Evolutionary conservation across 2,797 vertebrate genomes (phyloP).

Genomic region (Myioborus miniatus): DNA sequence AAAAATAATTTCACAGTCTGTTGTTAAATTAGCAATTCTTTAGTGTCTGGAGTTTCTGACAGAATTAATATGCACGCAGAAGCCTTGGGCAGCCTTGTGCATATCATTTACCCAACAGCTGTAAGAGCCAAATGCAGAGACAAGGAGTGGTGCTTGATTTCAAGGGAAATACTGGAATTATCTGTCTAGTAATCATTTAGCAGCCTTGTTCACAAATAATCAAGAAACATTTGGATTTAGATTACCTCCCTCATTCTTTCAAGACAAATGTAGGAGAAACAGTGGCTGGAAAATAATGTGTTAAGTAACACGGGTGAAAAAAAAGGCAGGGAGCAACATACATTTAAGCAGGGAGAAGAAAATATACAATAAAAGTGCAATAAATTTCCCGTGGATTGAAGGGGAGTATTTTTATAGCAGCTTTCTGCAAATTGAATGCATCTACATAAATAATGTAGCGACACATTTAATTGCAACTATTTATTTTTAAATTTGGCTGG

Average conservation of each 20-base stretch:
- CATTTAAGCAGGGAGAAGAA: not conserved
- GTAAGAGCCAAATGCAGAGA: conserved; percentile 23
- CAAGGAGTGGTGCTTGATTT: not conserved
- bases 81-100: conserved; percentile 14
- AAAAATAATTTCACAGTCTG: conserved; percentile 60
- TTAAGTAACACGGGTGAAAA: not conserved
- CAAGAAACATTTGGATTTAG: conserved; percentile 31
- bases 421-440: conserved; percentile 53
- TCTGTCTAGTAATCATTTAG: conserved; percentile 8
- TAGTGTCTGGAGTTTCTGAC: conserved; percentile 22
- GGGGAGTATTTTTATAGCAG: conserved; percentile 40
- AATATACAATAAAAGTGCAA: conserved; percentile 26
- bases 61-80: conserved; percentile 38
- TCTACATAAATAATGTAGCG: conserved; percentile 35
- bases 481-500: conserved; percentile 51
- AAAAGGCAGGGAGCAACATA: not conserved
- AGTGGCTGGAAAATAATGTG: not conserved
- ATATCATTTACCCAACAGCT: conserved; percentile 28
- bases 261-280: conserved; percentile 3
- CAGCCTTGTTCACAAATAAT: conserved; percentile 24
- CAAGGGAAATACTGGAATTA: conserved; percentile 10
- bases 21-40: conserved; percentile 63
- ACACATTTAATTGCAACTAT: conserved; percentile 52
- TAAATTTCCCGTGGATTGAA: conserved; percentile 30
- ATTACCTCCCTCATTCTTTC: not conserved